These are phyloP conservation scores for Microcebus lehilahytsara DNA, from an alignment of 2,113 vertebrate genomes.

Conservation along the genomic window DNA sequence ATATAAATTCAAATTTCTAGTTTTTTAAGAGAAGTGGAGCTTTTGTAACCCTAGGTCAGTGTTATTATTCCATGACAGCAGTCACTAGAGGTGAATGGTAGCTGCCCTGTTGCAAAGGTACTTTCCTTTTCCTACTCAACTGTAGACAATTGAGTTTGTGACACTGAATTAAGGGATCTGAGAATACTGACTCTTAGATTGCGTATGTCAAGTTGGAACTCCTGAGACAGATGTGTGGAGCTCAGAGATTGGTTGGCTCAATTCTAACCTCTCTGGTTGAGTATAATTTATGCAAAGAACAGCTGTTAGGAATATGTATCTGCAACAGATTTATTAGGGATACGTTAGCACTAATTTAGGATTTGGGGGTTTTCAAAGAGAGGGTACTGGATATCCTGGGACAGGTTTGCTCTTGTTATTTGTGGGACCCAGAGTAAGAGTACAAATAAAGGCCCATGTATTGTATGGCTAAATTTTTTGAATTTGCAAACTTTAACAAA, in stretches of 20 bases:
- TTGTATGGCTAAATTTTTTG: not conserved
- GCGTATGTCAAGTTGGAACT: not conserved
- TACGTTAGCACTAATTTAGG: not conserved
- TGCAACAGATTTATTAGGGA: not conserved
- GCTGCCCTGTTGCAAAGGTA: not conserved
- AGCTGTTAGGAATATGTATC: not conserved
- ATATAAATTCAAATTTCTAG: not conserved
- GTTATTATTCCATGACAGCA: not conserved
- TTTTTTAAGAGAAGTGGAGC: not conserved
- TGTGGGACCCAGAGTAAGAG: not conserved
- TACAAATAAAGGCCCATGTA: not conserved
- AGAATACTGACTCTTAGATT: not conserved
- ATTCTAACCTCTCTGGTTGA: not conserved
- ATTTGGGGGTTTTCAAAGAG: not conserved
- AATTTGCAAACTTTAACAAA: not conserved
- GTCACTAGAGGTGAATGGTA: not conserved
- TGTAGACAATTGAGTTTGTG: not conserved
- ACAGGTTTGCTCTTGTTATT: not conserved
- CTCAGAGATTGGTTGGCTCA: not conserved
- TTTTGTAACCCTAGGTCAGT: not conserved
- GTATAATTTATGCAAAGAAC: not conserved
- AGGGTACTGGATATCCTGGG: not conserved
- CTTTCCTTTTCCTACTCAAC: not conserved
- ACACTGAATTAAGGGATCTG: not conserved
- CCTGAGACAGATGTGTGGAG: not conserved